Conservation (phyloP, 2,888 invertebrate genomes). For the Tiliacea aurago region DNA sequence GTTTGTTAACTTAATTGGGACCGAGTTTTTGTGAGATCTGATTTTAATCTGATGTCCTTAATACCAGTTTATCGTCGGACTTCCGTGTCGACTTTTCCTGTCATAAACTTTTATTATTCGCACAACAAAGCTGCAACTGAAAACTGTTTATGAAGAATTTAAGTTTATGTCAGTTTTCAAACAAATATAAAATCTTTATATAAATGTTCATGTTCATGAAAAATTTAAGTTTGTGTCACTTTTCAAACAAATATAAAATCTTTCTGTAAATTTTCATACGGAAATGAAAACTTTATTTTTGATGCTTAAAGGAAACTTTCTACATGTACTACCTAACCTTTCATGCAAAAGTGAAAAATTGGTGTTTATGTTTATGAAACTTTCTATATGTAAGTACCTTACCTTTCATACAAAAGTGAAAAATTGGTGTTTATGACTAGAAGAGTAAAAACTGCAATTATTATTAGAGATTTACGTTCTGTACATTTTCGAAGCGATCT, state of each 20-base stretch:
- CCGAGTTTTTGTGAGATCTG: constrained; percentile 5
- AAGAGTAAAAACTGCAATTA: neutral
- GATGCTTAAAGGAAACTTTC: no score
- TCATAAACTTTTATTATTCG: neutral
- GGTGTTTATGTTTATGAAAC: no score
- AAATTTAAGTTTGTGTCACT: neutral
- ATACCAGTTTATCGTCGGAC: neutral
- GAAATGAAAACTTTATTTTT: neutral
- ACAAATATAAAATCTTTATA: neutral
- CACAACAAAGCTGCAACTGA: neutral
- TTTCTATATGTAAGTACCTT: no score
- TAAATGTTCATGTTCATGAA: neutral
- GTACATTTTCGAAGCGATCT: neutral
- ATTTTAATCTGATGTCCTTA: neutral
- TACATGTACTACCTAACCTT: no score
- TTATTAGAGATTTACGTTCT: neutral
- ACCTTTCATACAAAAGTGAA: neutral
- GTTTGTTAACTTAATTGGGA: neutral
- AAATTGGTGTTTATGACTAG: neutral
- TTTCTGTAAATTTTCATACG: neutral
- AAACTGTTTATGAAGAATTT: neutral
- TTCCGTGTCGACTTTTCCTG: neutral
- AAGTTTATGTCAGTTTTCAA: no score
- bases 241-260: no score
- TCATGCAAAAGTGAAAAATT: no score